Conservation (phyloP, 2,113 vertebrate genomes). For the human (Homo sapiens) region GRCh38 chr4:77186001-77186500, state of each 20-base stretch:
- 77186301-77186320: not conserved
- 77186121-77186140: not conserved
- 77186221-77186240: not conserved
- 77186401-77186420: too few species aligned
- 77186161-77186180: not conserved
- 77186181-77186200: not conserved
- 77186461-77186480: too few species aligned
- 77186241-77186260: not conserved
- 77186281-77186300: not conserved
- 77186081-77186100: not conserved
- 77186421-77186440: too few species aligned
- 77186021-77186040: not conserved
- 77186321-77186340: too few species aligned
- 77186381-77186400: too few species aligned
- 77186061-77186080: not conserved
- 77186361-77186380: too few species aligned
- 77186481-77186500: too few species aligned
- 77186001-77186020: not conserved
- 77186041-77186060: not conserved
- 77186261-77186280: not conserved
- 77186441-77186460: too few species aligned
- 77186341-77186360: too few species aligned
- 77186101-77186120: not conserved
- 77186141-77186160: not conserved
- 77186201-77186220: not conserved